Evolutionary conservation across 2,888 invertebrate genomes (phyloP), one percentile per base, ranked within the genome.

Genomic region (Crematogaster levior): DNA sequence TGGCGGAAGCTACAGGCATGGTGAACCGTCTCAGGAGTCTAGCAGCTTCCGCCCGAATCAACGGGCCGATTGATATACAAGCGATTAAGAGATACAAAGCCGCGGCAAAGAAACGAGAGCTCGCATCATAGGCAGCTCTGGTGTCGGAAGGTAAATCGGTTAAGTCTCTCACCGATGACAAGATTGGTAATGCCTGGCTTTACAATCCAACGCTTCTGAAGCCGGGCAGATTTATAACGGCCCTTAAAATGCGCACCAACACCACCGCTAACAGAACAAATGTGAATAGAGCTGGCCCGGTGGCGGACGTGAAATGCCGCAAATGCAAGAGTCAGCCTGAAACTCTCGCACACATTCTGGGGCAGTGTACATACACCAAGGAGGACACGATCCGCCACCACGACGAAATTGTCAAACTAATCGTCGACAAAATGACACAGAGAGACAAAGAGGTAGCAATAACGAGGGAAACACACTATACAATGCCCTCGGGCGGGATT

Each of bases 371-470:
- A 3, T 34, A 34, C 34, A 34, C 34, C 3, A 34, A 34, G 6
- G 34, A 3, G 6, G 34, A 3, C 6, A 34, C 4, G 6, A 34
- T 34, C 3, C 3, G 34, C 3, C 3, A 6, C 3, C 34, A 34
- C 6, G 6, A 34, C 34, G 34, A 34, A 6, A 34, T 34, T 6
- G 4, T 3, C 34, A 6, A 34, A 3, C 34, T 34, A 34, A 34
- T 6, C 3, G 34, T 5, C 3, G 34, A 34, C 6, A 34, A 5
- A 34, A 6, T 34, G 6, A 34, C 6, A 6, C 4, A 34, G 3
- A 43, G 15, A 7, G 60, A 80, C 30, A 72, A 65, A 15, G 56
- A 56, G 48, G 73, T 43, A 58, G 40, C 46, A 30, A n/a, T 81
- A 40, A 48, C 60, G 7, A 74, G 27, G 30, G 80, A 83, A 56